These are phyloP conservation scores for Nomada goodeniana DNA, from an alignment of 2,888 invertebrate genomes.

Conservation along the genomic window DNA sequence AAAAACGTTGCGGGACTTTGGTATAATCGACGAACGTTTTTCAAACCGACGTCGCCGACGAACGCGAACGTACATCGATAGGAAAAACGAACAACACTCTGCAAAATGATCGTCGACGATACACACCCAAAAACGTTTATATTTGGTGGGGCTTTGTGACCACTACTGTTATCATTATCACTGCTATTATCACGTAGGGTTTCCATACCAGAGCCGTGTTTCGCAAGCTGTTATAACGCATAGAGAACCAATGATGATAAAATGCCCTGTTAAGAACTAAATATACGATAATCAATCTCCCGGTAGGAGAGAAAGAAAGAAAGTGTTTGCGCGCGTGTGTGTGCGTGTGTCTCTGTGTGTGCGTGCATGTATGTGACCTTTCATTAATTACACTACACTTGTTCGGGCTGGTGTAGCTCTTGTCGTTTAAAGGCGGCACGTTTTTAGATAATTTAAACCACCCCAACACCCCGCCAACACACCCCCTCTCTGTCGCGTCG, in stretches of 20 bases:
- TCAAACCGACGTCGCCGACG: conserved; percentile 17
- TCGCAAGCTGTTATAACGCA: conserved; percentile 40
- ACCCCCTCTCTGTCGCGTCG: conserved; percentile 3
- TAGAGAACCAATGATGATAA: conserved; percentile 35
- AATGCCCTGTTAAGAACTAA: conserved; percentile 43
- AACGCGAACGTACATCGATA: too few species aligned
- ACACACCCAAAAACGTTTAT: conserved; percentile 62
- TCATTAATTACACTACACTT: conserved; percentile 36
- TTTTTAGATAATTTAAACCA: conserved; percentile 33
- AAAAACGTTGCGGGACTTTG: conserved; percentile 73
- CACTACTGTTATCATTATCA: conserved; percentile 73
- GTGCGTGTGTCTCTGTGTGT: background rate
- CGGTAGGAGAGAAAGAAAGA: conserved; percentile 19
- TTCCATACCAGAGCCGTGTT: conserved; percentile 59
- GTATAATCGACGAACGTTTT: conserved; percentile 67
- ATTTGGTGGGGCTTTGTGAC: conserved; percentile 66
- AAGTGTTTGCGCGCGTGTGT: conserved; percentile 1
- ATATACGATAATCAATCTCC: conserved; percentile 43
- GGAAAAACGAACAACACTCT: background rate
- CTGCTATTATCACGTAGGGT: conserved; percentile 69
- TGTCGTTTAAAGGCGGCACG: conserved; percentile 23
- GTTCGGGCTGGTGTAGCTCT: conserved; percentile 10
- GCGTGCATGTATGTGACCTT: conserved; percentile 10
- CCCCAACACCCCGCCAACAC: background rate
- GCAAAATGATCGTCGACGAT: conserved; percentile 44